phyloP scores from a whole-genome alignment of 2,113 vertebrate genomes.

The Neofelis nebulosa region DNA sequence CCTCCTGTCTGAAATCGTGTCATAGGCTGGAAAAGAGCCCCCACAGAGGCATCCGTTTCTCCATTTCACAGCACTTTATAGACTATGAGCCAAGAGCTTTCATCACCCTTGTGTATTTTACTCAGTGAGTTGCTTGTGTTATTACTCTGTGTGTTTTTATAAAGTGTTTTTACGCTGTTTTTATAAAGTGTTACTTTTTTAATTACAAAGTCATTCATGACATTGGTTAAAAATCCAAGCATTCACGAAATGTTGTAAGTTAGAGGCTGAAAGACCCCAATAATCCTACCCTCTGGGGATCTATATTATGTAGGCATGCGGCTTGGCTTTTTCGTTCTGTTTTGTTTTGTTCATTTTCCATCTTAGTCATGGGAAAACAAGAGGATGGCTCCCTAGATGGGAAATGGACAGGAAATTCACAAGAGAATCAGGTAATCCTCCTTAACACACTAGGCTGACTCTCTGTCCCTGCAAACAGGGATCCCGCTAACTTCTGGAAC shows the following conservation, averaged over 20 bases:
- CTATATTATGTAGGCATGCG: not conserved
- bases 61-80: not conserved
- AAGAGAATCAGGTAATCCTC: not conserved
- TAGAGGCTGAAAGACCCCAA: not conserved
- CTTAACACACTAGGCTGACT: no score
- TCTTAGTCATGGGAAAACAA: not conserved
- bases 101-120: slow-evolving; percentile 48
- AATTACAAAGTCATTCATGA: slow-evolving; percentile 38
- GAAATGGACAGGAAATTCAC: not conserved
- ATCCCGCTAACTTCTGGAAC: not conserved
- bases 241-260: slow-evolving; percentile 20
- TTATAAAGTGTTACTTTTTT: slow-evolving; percentile 61
- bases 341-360: not conserved
- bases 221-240: slow-evolving; percentile 56
- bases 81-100: slow-evolving; percentile 30
- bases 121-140: slow-evolving; percentile 46
- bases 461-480: not conserved
- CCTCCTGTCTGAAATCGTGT: not conserved
- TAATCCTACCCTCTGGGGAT: not conserved
- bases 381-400: not conserved
- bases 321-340: not conserved
- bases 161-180: slow-evolving; percentile 56
- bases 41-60: not conserved
- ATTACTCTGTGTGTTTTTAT: slow-evolving; percentile 52
- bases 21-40: not conserved